phyloP scores from a whole-genome alignment of 2,113 vertebrate species.

The Mesocricetus auratus region DNA sequence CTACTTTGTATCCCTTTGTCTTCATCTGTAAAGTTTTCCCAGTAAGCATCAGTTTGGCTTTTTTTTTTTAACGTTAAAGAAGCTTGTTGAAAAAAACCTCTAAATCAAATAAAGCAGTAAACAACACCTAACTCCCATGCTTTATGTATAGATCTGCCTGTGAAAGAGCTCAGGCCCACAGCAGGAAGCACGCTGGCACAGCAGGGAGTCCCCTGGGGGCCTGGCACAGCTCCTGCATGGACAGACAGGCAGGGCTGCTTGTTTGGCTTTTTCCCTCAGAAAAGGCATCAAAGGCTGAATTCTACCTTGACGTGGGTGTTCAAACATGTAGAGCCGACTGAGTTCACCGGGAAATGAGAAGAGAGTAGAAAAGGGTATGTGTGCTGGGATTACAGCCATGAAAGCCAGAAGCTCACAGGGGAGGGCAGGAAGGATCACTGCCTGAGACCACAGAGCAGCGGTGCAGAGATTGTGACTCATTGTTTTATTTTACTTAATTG shows the following conservation, averaged over 20 bases:
- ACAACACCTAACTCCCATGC: neutral
- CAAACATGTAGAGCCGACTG: neutral
- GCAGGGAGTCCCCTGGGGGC: neutral
- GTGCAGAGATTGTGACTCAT: slow-evolving; percentile 22
- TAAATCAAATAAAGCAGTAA: slow-evolving; percentile 12
- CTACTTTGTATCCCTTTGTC: neutral
- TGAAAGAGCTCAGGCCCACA: neutral
- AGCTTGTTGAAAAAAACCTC: neutral
- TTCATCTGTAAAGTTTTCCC: neutral
- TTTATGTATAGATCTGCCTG: neutral
- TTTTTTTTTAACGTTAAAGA: neutral
- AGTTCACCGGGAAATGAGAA: neutral
- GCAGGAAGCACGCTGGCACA: rapidly evolving
- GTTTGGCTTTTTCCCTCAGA: neutral
- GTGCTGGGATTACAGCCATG: neutral
- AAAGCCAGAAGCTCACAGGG: rapidly evolving
- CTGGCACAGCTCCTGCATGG: neutral
- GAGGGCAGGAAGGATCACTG: neutral
- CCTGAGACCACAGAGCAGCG: neutral
- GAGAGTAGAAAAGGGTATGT: neutral
- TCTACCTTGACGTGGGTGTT: neutral
- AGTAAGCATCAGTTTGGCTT: neutral
- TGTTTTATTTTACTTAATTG: slow-evolving; percentile 76
- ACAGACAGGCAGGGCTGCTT: neutral
- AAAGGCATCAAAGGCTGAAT: neutral